These are phyloP conservation scores for Trematomus loennbergii DNA, from an alignment of 2,113 vertebrate species.

Conservation along the genomic window DNA sequence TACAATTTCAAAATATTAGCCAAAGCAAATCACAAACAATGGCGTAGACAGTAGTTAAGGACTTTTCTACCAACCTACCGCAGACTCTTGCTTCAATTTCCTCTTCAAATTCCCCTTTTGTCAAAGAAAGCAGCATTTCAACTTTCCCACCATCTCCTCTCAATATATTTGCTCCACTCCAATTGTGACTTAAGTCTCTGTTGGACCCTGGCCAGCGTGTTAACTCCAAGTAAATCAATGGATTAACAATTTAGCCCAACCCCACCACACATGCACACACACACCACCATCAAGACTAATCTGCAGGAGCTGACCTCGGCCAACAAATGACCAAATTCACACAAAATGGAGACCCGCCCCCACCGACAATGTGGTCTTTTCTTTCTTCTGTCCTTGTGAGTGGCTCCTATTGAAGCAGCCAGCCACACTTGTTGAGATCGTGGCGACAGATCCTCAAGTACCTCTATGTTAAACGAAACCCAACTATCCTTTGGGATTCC, in stretches of 20 bases:
- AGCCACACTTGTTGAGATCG: conserved; percentile 73
- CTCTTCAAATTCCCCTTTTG: conserved; percentile 70
- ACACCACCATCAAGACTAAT: conserved; percentile 68
- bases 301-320: conserved; percentile 76
- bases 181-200: conserved; percentile 82
- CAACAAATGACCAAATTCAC: conserved; percentile 83
- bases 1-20: conserved; percentile 40
- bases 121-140: conserved; percentile 69
- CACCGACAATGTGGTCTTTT: conserved; percentile 57
- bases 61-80: conserved; percentile 53
- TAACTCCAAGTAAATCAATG: conserved; percentile 83
- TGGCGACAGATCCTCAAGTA: conserved; percentile 72
- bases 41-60: conserved; percentile 29
- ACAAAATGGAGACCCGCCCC: conserved; percentile 73
- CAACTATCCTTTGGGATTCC: conserved; percentile 68
- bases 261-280: conserved; percentile 54
- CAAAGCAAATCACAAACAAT: conserved; percentile 35
- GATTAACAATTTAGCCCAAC: conserved; percentile 79
- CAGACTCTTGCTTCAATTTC: conserved; percentile 71
- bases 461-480: conserved; percentile 76
- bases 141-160: conserved; percentile 82
- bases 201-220: conserved; percentile 77
- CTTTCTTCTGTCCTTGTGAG: conserved; percentile 70
- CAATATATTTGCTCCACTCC: conserved; percentile 71
- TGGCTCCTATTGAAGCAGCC: conserved; percentile 64